Conservation (phyloP, 2,797 vertebrate genomes). For the Novumbra hubbsi region DNA sequence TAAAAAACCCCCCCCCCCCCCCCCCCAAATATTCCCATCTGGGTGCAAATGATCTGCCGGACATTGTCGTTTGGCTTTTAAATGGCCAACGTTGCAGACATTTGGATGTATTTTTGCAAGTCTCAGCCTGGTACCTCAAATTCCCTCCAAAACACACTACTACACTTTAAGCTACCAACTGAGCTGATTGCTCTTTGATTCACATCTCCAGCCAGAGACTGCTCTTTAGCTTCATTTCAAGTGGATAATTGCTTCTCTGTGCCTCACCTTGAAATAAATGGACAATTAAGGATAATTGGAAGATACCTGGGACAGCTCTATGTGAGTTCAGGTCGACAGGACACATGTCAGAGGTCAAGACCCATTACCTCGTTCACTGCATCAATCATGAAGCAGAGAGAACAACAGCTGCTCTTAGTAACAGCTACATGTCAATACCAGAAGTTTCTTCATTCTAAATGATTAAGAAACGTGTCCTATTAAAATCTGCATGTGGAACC, state of each 20-base stretch:
- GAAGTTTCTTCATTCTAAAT: too few relatives aligned
- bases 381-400: conserved; percentile 17
- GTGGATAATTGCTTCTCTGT: conserved; percentile 40
- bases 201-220: conserved; percentile 26
- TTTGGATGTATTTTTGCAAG: not conserved
- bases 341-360: conserved; percentile 40
- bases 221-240: conserved; percentile 34
- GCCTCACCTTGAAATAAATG: conserved; percentile 30
- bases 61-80: not conserved
- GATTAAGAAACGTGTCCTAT: too few relatives aligned
- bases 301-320: conserved; percentile 23
- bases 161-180: not conserved
- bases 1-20: too few relatives aligned
- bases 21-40: too few relatives aligned
- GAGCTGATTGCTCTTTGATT: conserved; percentile 2
- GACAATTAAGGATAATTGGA: conserved; percentile 41
- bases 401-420: conserved; percentile 19
- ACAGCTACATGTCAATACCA: too few relatives aligned
- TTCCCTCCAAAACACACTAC: not conserved
- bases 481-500: too few relatives aligned
- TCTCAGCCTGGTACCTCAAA: not conserved
- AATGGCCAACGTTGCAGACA: not conserved
- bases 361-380: conserved; percentile 25
- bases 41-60: too few relatives aligned
- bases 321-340: conserved; percentile 18